A percentile compares a stretch with the other conserved stretches of the same genome.
Evolutionary conservation across 2,888 invertebrate genomes (phyloP).

Genomic region (Flexamia atlantica): DNA sequence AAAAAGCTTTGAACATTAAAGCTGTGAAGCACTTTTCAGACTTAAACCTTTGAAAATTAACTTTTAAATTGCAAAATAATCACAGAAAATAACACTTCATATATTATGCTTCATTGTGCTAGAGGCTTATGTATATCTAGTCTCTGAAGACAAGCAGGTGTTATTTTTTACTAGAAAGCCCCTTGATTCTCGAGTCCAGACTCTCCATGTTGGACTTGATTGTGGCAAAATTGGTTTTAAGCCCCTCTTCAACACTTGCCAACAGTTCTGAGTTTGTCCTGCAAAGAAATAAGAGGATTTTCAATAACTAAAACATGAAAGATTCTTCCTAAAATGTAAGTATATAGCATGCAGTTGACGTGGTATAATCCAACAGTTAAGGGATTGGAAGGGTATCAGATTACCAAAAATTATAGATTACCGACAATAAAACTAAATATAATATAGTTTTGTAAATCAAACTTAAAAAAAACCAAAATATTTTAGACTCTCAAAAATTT

Average conservation of each 20-base stretch:
- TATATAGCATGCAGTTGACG: too few species aligned
- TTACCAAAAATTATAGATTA: too few species aligned
- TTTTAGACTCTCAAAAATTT: too few species aligned
- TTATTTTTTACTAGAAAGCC: conserved; percentile 71
- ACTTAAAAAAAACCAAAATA: too few species aligned
- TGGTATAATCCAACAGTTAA: too few species aligned
- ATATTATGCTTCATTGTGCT: background rate
- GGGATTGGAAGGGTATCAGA: too few species aligned
- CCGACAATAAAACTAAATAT: too few species aligned
- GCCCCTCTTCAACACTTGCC: conserved; percentile 88
- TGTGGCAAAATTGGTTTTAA: conserved; percentile 87
- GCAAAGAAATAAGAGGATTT: background rate
- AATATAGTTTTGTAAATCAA: too few species aligned
- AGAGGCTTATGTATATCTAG: background rate
- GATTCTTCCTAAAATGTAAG: too few species aligned
- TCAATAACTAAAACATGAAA: too few species aligned
- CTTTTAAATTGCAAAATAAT: conserved; percentile 21
- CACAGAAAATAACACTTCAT: conserved; percentile 27
- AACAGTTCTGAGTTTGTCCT: conserved; percentile 83
- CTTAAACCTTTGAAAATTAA: background rate
- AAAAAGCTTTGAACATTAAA: too few species aligned
- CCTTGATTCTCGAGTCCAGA: conserved; percentile 85
- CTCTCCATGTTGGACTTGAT: conserved; percentile 86
- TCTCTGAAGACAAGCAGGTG: background rate
- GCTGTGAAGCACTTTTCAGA: too few species aligned